These are phyloP conservation scores for Aporophyla lueneburgensis DNA, from an alignment of 2,888 invertebrate species.

Conservation along the genomic window DNA sequence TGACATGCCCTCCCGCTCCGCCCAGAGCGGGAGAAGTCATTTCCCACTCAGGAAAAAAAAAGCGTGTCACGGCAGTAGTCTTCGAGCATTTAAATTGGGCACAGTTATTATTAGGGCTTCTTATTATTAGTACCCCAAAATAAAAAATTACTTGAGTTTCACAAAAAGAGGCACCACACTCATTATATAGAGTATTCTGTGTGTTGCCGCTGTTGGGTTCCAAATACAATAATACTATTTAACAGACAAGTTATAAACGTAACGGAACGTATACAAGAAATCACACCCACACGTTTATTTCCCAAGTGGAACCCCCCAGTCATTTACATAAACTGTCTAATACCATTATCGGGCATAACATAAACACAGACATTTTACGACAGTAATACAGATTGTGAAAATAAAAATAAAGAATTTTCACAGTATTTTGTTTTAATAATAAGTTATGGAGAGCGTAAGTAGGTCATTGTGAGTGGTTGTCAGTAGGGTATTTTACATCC, in stretches of 20 bases:
- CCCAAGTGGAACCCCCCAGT: slow-evolving; percentile 76
- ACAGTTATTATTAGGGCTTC: too few relatives aligned
- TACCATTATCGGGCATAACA: slow-evolving; percentile 79
- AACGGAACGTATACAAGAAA: slow-evolving; percentile 68
- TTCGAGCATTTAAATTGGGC: too few relatives aligned
- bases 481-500: not conserved
- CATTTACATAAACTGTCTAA: slow-evolving; percentile 85
- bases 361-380: slow-evolving; percentile 80
- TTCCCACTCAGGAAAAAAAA: too few relatives aligned
- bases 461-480: not conserved
- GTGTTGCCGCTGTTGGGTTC: not conserved
- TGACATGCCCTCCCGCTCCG: too few relatives aligned
- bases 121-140: too few relatives aligned
- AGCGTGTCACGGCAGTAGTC: too few relatives aligned
- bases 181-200: too few relatives aligned
- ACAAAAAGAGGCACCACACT: too few relatives aligned
- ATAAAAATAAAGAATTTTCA: slow-evolving; percentile 59
- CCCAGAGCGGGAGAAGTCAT: too few relatives aligned
- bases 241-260: slow-evolving; percentile 6
- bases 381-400: slow-evolving; percentile 69
- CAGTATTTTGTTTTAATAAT: slow-evolving; percentile 40
- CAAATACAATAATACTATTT: slow-evolving; percentile 18
- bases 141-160: too few relatives aligned
- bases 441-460: slow-evolving; percentile 3
- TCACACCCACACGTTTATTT: slow-evolving; percentile 77